A percentile compares a stretch with the other conserved stretches of the same genome.
Conservation (phyloP, 2,113 vertebrate species). For the Caretta caretta region DNA sequence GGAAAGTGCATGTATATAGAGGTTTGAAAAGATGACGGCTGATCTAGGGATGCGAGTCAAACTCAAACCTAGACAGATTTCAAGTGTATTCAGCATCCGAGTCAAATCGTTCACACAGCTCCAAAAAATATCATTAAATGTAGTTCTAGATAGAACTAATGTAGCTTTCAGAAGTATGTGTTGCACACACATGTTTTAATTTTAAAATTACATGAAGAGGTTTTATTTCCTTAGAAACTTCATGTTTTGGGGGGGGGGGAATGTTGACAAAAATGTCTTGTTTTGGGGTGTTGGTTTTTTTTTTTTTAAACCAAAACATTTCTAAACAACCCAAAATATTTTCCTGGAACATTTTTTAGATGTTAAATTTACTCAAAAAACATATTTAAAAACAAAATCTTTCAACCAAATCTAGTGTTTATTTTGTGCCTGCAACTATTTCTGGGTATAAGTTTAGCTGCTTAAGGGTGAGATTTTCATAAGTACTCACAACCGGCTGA, state of each 20-base stretch:
- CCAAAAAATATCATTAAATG: neutral
- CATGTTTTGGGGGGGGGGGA: neutral
- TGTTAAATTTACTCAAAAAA: neutral
- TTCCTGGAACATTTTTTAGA: neutral
- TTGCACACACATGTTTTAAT: neutral
- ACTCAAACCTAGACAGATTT: neutral
- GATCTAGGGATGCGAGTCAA: neutral
- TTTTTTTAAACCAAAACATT: neutral
- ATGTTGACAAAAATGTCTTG: neutral
- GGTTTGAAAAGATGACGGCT: neutral
- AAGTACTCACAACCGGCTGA: neutral
- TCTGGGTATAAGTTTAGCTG: neutral
- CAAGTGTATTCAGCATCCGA: neutral
- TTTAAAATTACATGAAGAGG: neutral
- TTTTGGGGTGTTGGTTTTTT: neutral
- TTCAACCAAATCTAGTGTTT: neutral
- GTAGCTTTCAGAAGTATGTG: neutral
- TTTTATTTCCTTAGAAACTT: neutral
- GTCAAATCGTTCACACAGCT: neutral
- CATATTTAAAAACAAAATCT: neutral
- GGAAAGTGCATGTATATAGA: neutral
- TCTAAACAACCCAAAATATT: neutral
- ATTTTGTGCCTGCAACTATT: neutral
- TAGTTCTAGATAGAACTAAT: neutral
- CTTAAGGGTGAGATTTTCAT: neutral